Evolutionary conservation across 2,797 vertebrate species (phyloP).

Genomic region (Serranus cabrilla): DNA sequence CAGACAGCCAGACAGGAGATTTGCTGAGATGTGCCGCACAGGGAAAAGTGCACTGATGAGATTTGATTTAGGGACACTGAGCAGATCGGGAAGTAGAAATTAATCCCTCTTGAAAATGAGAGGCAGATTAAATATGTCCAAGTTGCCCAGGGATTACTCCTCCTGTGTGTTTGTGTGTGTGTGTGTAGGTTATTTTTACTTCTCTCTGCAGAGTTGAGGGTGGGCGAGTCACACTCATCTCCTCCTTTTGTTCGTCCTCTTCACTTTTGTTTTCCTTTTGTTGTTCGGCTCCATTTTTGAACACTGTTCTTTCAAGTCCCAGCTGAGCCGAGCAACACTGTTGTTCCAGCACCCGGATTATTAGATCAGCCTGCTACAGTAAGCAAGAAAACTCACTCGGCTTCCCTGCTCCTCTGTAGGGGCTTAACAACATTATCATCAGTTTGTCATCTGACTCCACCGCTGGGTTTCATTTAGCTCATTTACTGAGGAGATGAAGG

Average conservation of each 20-base stretch:
- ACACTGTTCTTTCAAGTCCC: slow-evolving; percentile 52
- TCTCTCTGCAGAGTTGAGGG: slow-evolving; percentile 45
- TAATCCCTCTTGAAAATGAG: slow-evolving; percentile 81
- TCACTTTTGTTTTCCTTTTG: slow-evolving; percentile 49
- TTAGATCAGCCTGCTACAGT: slow-evolving; percentile 66
- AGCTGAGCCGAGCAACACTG: slow-evolving; percentile 36
- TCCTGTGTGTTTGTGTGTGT: slow-evolving; percentile 39
- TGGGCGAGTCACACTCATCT: slow-evolving; percentile 62
- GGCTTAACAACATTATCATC: slow-evolving; percentile 67
- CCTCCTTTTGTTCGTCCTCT: slow-evolving; percentile 57
- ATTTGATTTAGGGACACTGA: slow-evolving; percentile 76
- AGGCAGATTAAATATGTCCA: slow-evolving; percentile 80
- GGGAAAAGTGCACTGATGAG: slow-evolving; percentile 70
- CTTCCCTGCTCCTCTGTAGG: slow-evolving; percentile 46
- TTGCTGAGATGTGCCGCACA: slow-evolving; percentile 44
- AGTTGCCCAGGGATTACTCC: slow-evolving; percentile 73
- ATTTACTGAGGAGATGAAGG: slow-evolving; percentile 57
- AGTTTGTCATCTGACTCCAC: slow-evolving; percentile 71
- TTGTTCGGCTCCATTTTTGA: slow-evolving; percentile 48
- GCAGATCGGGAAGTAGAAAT: slow-evolving; percentile 78
- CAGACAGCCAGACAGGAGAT: slow-evolving; percentile 61
- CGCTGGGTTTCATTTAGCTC: slow-evolving; percentile 62
- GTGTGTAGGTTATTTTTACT: slow-evolving; percentile 67
- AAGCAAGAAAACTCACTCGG: slow-evolving; percentile 59
- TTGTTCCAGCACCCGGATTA: slow-evolving; percentile 52